Conservation (phyloP, 2,888 invertebrate species). For the Thumatha senex region DNA sequence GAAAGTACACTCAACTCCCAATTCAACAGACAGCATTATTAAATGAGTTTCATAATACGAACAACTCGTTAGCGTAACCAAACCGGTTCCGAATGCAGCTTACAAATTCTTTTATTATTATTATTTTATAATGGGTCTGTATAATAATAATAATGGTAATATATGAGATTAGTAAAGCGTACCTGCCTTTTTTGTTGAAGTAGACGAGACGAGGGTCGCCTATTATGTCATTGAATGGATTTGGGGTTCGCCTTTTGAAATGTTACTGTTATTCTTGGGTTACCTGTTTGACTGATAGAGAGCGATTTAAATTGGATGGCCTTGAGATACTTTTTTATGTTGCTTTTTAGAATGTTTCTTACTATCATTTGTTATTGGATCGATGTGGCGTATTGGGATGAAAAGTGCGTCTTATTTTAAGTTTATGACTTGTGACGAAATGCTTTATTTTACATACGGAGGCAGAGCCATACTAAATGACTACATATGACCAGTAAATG, state of each 20-base stretch:
- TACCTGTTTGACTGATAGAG: slow-evolving; percentile 48
- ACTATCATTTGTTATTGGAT: neutral
- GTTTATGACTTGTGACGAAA: no score
- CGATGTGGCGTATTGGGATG: no score
- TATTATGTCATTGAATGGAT: slow-evolving; percentile 60
- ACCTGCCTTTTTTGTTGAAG: slow-evolving; percentile 60
- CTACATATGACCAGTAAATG: no score
- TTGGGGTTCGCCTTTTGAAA: slow-evolving; percentile 49
- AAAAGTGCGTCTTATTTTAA: no score
- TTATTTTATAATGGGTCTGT: slow-evolving; percentile 50
- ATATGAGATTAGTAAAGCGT: slow-evolving; percentile 58
- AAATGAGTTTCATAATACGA: slow-evolving; percentile 74
- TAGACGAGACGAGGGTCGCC: slow-evolving; percentile 49
- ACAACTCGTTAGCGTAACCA: slow-evolving; percentile 52
- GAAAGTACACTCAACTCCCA: slow-evolving; percentile 72
- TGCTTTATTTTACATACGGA: no score
- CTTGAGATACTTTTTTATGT: slow-evolving; percentile 30
- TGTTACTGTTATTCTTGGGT: slow-evolving; percentile 56
- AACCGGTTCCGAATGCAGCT: slow-evolving; percentile 59
- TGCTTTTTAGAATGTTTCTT: neutral
- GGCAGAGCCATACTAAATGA: no score
- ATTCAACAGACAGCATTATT: slow-evolving; percentile 66
- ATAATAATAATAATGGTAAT: slow-evolving; percentile 60
- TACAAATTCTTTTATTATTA: slow-evolving; percentile 51
- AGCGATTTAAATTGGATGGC: slow-evolving; percentile 31